Percentiles rank a stretch among this genome's conserved stretches.
Evolutionary conservation across 1,140 invertebrate species (phyloP).

Genomic region (Tribolium castaneum): DNA sequence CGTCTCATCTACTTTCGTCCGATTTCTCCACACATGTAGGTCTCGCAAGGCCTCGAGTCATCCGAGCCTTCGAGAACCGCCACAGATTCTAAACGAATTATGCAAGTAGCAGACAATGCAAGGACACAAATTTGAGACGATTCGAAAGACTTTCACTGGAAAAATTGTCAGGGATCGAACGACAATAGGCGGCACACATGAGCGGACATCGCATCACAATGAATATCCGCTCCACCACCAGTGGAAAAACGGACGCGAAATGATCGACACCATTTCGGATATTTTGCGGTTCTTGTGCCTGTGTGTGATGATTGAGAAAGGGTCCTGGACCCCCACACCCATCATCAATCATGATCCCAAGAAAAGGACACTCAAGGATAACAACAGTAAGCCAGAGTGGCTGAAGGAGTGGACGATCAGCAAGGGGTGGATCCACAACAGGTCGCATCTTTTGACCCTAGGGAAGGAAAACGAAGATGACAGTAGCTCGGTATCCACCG

Average conservation of each 20-base stretch:
- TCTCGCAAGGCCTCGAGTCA: conserved; percentile 4
- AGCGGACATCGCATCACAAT: conserved; percentile 46
- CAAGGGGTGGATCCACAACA: conserved; percentile 63
- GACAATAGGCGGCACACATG: conserved; percentile 26
- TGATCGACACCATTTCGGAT: conserved; percentile 39
- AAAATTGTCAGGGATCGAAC: background rate
- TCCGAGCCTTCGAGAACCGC: background rate
- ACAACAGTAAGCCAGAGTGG: conserved; percentile 58
- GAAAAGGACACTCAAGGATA: background rate
- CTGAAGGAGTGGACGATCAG: conserved; percentile 64
- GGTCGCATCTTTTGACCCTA: conserved; percentile 56
- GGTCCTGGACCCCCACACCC: conserved; percentile 34
- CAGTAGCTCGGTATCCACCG: conserved; percentile 50
- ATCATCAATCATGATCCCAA: background rate
- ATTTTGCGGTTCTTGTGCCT: conserved; percentile 55
- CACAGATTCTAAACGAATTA: background rate
- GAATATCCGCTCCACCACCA: conserved; percentile 47
- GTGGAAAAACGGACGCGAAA: conserved; percentile 1
- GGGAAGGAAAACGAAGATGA: conserved; percentile 31
- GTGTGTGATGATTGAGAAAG: conserved; percentile 54
- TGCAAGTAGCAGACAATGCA: background rate
- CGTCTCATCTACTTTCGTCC: conserved; percentile 37
- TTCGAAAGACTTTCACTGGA: background rate
- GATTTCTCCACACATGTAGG: conserved; percentile 33
- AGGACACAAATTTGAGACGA: background rate